Percentiles rank a stretch among this genome's conserved stretches.
Conservation (phyloP, 2,888 invertebrate species). For the Anoplius nigerrimus region DNA sequence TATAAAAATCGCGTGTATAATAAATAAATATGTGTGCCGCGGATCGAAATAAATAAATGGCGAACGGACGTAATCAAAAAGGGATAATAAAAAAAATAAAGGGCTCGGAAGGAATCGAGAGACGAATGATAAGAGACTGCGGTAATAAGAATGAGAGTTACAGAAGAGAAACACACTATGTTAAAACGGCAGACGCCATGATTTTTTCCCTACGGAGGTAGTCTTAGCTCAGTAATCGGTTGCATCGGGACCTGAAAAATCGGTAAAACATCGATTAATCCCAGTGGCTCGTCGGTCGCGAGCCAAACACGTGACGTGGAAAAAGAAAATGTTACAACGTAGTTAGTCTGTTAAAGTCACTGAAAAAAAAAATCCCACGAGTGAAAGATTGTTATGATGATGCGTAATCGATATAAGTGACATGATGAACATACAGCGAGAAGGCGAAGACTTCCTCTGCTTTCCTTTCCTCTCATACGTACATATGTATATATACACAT, state of each 20-base stretch:
- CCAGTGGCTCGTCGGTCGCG: no score
- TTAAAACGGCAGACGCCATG: constrained; percentile 24
- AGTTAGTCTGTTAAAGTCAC: no score
- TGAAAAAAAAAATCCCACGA: no score
- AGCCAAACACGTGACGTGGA: no score
- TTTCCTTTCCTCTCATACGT: not conserved
- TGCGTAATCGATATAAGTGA: not conserved
- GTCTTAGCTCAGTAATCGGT: constrained; percentile 67
- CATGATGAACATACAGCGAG: not conserved
- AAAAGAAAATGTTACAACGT: no score
- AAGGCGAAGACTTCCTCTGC: not conserved
- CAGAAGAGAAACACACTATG: constrained; percentile 58
- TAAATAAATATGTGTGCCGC: constrained; percentile 5
- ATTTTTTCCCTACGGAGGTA: constrained; percentile 48
- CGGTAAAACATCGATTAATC: no score
- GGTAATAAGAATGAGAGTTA: constrained; percentile 18
- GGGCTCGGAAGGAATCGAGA: constrained; percentile 33
- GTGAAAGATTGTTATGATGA: not conserved
- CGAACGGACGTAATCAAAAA: constrained; percentile 27
- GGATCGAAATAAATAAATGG: constrained; percentile 30
- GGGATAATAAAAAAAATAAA: constrained; percentile 60
- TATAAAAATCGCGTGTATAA: no score
- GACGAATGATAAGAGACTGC: constrained; percentile 13
- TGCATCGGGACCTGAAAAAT: constrained; percentile 70
- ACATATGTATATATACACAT: not conserved